phyloP scores from a whole-genome alignment of 2,113 vertebrate species.

The Chascanopsetta lugubris region DNA sequence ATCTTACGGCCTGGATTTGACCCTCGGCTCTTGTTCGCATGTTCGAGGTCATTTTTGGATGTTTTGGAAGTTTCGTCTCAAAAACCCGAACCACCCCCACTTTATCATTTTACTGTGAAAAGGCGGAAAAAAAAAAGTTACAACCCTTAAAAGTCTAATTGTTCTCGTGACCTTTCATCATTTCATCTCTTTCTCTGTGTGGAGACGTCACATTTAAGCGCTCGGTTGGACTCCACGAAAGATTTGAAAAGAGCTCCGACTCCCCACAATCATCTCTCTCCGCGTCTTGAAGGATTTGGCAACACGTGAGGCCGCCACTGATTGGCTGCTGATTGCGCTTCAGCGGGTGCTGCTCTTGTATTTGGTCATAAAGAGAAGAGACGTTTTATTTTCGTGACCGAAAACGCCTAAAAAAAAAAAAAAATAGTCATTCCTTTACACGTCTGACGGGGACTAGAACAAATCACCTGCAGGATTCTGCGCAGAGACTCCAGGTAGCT shows the following conservation, averaged over 20 bases:
- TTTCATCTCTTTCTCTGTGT: conserved; percentile 15
- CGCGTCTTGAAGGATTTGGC: conserved; percentile 54
- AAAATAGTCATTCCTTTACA: conserved; percentile 29
- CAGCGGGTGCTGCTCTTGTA: conserved; percentile 40
- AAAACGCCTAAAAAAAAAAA: too few relatives aligned
- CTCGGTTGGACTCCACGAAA: conserved; percentile 18
- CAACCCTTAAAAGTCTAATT: conserved; percentile 38
- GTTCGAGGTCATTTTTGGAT: too few relatives aligned
- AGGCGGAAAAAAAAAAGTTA: conserved; percentile 21
- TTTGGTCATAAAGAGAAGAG: conserved; percentile 51
- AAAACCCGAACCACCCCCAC: conserved; percentile 37
- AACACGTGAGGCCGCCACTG: conserved; percentile 42
- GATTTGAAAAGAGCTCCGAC: conserved; percentile 32
- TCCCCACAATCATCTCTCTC: conserved; percentile 42
- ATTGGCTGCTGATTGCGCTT: conserved; percentile 64
- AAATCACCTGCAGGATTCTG: conserved; percentile 89
- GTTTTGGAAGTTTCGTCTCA: conserved; percentile 8
- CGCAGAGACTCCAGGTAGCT: conserved; percentile 91
- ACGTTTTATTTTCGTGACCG: conserved; percentile 37
- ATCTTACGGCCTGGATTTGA: too few relatives aligned
- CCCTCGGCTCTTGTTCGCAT: too few relatives aligned
- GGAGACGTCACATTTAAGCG: conserved; percentile 23
- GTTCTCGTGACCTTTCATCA: conserved; percentile 27
- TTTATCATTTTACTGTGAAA: conserved; percentile 29
- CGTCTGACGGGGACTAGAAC: conserved; percentile 40